A percentile compares a stretch with the other conserved stretches of the same genome.
Evolutionary conservation across 2,797 vertebrate genomes (phyloP).

Genomic region (Macropodus opercularis): DNA sequence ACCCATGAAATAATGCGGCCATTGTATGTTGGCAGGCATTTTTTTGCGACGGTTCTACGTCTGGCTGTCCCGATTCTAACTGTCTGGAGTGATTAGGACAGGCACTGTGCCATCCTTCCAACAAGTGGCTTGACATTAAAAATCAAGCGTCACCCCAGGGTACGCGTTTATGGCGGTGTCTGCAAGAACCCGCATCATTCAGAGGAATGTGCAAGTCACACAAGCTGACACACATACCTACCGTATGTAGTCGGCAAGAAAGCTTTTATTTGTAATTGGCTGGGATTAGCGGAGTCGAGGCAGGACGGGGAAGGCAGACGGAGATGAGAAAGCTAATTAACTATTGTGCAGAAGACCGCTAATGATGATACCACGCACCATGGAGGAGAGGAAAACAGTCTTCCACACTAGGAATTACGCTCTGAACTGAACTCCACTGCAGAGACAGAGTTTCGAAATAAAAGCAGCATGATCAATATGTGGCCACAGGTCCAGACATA

Average conservation of each 20-base stretch:
- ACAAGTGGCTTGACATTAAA: constrained; percentile 67
- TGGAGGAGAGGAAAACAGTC: constrained; percentile 53
- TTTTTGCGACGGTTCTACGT: constrained; percentile 39
- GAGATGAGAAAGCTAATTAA: constrained; percentile 81
- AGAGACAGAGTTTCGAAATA: too few species aligned
- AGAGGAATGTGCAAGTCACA: constrained; percentile 23
- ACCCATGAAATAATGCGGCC: constrained; percentile 65
- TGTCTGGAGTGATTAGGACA: constrained; percentile 65
- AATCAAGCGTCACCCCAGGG: constrained; percentile 66
- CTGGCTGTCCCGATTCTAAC: constrained; percentile 55
- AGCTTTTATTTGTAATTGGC: constrained; percentile 73
- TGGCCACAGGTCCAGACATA: constrained; percentile 21
- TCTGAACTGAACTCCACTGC: constrained; percentile 45
- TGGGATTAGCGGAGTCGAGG: constrained; percentile 75
- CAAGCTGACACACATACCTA: constrained; percentile 34
- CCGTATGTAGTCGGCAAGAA: constrained; percentile 47
- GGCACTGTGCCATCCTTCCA: constrained; percentile 57
- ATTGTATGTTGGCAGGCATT: constrained; percentile 66
- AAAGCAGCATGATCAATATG: constrained; percentile 50
- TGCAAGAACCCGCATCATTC: constrained; percentile 38
- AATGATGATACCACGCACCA: constrained; percentile 64
- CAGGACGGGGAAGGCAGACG: constrained; percentile 68
- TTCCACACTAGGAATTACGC: constrained; percentile 35
- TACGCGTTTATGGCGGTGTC: constrained; percentile 46
- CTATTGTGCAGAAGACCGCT: constrained; percentile 75